Evolutionary conservation across 2,888 invertebrate species (phyloP).

Genomic region (Zele albiditarsus): DNA sequence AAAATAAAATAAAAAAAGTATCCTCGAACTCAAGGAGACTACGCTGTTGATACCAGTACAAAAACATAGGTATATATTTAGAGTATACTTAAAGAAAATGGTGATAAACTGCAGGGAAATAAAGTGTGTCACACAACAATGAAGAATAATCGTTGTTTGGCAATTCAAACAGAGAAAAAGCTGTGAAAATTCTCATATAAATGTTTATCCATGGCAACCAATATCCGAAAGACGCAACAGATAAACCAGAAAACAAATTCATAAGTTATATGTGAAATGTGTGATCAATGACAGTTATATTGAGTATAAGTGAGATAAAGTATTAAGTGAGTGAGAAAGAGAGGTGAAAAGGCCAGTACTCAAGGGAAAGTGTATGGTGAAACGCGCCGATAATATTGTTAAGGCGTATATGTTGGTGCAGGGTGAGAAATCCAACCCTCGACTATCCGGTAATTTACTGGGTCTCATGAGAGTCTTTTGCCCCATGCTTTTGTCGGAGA

Average conservation of each 20-base stretch:
- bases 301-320: background rate
- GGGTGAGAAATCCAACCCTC: constrained; percentile 23
- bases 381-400: constrained; percentile 46
- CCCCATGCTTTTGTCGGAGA: constrained; percentile 45
- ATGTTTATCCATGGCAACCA: constrained; percentile 35
- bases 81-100: constrained; percentile 49
- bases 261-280: constrained; percentile 6
- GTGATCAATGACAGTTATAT: background rate
- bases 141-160: constrained; percentile 61
- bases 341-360: constrained; percentile 9
- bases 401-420: constrained; percentile 37
- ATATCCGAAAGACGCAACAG: constrained; percentile 35
- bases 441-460: constrained; percentile 42
- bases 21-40: background rate
- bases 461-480: constrained; percentile 44
- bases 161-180: constrained; percentile 53
- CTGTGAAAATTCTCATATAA: background rate
- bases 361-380: background rate
- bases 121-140: constrained; percentile 59
- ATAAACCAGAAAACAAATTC: background rate
- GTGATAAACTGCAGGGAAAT: constrained; percentile 63
- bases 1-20: background rate
- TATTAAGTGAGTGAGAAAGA: background rate
- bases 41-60: background rate
- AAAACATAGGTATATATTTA: background rate